Percentiles rank a stretch among this genome's conserved stretches.
Evolutionary conservation across 2,888 invertebrate genomes (phyloP).

Genomic region (Pristionchus japonicus): DNA sequence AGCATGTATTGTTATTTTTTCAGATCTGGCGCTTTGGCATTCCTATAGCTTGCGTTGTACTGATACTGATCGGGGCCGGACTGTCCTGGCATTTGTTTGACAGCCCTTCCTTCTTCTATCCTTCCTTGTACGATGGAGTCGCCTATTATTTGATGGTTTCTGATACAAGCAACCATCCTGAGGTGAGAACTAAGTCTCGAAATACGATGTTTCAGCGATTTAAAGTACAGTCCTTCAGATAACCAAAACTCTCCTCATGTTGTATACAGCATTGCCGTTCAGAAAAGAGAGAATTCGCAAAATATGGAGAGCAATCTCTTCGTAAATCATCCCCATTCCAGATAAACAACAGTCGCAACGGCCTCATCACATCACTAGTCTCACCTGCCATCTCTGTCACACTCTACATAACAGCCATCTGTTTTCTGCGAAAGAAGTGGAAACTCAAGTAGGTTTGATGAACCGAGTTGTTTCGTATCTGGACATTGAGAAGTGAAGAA

Average conservation of each 20-base stretch:
- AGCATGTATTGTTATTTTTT: neutral
- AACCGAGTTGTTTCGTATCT: too few relatives aligned
- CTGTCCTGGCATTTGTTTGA: neutral
- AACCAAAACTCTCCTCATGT: too few relatives aligned
- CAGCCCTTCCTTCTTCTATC: neutral
- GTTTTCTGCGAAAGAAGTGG: slow-evolving; percentile 15
- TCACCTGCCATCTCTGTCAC: neutral
- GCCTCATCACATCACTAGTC: neutral
- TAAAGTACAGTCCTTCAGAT: too few relatives aligned
- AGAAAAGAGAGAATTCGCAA: too few relatives aligned
- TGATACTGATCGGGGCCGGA: neutral
- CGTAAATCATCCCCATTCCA: neutral
- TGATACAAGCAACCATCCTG: neutral
- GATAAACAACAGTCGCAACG: neutral
- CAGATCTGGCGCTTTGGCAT: slow-evolving; percentile 19
- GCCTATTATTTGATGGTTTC: neutral
- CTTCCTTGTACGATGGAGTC: neutral
- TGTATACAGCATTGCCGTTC: too few relatives aligned
- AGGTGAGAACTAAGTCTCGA: too few relatives aligned
- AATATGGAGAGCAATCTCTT: too few relatives aligned
- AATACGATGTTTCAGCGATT: too few relatives aligned
- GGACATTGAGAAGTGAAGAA: too few relatives aligned
- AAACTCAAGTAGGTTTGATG: neutral
- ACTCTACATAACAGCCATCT: neutral
- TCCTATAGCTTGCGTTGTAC: neutral